Evolutionary conservation across 2,797 vertebrate species (phyloP), one percentile per base, ranked within the genome.

Genomic region (Aeoliscus strigatus): DNA sequence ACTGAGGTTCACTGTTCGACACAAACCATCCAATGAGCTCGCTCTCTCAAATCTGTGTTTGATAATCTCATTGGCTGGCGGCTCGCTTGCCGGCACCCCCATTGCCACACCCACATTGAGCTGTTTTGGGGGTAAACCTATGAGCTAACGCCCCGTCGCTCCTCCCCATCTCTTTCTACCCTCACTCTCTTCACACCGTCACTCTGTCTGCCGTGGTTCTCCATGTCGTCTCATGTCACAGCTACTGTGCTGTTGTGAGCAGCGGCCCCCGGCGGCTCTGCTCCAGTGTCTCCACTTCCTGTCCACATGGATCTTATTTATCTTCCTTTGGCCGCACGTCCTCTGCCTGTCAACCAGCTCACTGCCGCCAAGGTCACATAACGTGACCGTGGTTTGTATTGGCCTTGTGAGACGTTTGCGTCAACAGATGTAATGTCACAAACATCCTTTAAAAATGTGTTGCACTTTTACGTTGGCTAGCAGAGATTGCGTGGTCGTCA

Each of bases 1-100:
- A 96, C 92, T 92, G 91, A 89, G 89, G 68, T 87, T 80, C 86
- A 87, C 86, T 83, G 84, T 89, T 88, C 82, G 71, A 69, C n/a
- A n/a, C n/a, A n/a, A n/a, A n/a, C n/a, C n/a, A 88, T 73, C 81
- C 88, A 89, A 87, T 87, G 18, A 21, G 3, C 18, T 21, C 18
- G 18, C 23, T 12, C 79, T 80, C 86, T 80, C 79, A 75, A 85
- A 88, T 77, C 72, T 85, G 82, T 88, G 79, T 88, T 85, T 83
- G 81, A 87, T 87, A 81, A 86, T 84, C 86, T 73, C 83, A 78
- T 83, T 66, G 73, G 77, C 79, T 86, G 80, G 66, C 70, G 65
- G 78, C 64, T 80, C 76, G 77, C 85, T 7, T 2, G 6, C 8
- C 3, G 24, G 8, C 3, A 8, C 6, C 6, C 2, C 6, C 3